Percentiles rank a stretch among this genome's conserved stretches.
Evolutionary conservation across 2,888 invertebrate genomes (phyloP).

Genomic region (Pogonocherus hispidulus): DNA sequence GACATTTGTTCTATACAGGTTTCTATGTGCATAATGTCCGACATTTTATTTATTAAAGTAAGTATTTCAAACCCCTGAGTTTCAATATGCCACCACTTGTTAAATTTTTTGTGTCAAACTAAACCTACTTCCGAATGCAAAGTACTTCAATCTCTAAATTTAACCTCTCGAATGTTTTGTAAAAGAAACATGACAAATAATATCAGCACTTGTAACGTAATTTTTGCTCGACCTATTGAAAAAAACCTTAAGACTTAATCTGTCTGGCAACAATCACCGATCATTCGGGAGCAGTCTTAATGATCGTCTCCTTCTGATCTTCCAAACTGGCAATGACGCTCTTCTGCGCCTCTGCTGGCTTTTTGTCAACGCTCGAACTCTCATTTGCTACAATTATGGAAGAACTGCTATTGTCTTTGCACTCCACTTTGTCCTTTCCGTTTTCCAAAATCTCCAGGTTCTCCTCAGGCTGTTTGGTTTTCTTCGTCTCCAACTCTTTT

Average conservation of each 20-base stretch:
- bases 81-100: background rate
- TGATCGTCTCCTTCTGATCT: slow-evolving; percentile 54
- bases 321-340: slow-evolving; percentile 53
- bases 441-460: slow-evolving; percentile 38
- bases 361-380: slow-evolving; percentile 26
- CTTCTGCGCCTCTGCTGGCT: slow-evolving; percentile 41
- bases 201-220: slow-evolving; percentile 40
- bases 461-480: slow-evolving; percentile 27
- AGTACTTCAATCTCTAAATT: background rate
- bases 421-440: slow-evolving; percentile 43
- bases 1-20: no score
- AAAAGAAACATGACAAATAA: slow-evolving; percentile 39
- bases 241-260: slow-evolving; percentile 38
- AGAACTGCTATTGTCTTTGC: slow-evolving; percentile 52
- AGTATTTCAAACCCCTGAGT: no score
- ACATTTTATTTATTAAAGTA: no score
- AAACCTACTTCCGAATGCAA: background rate
- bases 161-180: slow-evolving; percentile 33
- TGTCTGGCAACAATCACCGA: slow-evolving; percentile 60
- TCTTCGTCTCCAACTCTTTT: slow-evolving; percentile 50
- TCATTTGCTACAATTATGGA: slow-evolving; percentile 53
- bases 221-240: slow-evolving; percentile 42
- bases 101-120: background rate
- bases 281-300: slow-evolving; percentile 61
- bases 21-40: no score